phyloP scores from a whole-genome alignment of 2,797 vertebrate species.

The Rachycentron canadum region DNA sequence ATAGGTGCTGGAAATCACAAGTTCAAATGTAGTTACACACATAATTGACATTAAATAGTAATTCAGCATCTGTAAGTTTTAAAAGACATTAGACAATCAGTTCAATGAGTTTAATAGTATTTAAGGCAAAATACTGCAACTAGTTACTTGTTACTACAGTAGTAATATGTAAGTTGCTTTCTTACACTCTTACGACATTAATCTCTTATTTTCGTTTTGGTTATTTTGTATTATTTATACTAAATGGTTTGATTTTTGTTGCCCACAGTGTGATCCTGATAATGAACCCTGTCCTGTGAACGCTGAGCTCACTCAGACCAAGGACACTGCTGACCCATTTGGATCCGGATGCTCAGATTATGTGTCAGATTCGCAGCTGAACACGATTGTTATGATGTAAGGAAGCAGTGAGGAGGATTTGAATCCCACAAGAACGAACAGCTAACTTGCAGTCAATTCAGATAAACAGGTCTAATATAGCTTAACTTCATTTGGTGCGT shows the following conservation, averaged over 20 bases:
- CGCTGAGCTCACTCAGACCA: constrained; percentile 9
- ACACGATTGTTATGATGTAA: constrained; percentile 78
- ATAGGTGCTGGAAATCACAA: too few species aligned
- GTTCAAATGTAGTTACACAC: neutral
- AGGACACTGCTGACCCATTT: constrained; percentile 20
- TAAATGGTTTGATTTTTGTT: neutral
- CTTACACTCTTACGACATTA: too few species aligned
- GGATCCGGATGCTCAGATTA: constrained; percentile 53
- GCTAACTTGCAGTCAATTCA: neutral
- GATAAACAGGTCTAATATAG: neutral
- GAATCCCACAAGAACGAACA: neutral
- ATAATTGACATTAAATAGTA: neutral
- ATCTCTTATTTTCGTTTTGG: too few species aligned
- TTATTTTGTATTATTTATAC: too few species aligned
- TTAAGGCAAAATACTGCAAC: neutral
- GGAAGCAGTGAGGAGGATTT: constrained; percentile 9
- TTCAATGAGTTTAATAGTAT: neutral
- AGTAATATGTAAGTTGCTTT: too few species aligned
- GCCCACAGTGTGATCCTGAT: constrained; percentile 42
- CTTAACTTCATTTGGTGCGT: neutral
- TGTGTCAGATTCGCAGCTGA: constrained; percentile 83
- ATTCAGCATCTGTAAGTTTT: neutral
- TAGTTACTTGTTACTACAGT: too few species aligned
- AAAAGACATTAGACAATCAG: neutral
- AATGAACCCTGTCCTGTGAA: neutral